Base-by-base conservation (phyloP, 1,140 invertebrate genomes). In the Tetramorium alpestre region DNA sequence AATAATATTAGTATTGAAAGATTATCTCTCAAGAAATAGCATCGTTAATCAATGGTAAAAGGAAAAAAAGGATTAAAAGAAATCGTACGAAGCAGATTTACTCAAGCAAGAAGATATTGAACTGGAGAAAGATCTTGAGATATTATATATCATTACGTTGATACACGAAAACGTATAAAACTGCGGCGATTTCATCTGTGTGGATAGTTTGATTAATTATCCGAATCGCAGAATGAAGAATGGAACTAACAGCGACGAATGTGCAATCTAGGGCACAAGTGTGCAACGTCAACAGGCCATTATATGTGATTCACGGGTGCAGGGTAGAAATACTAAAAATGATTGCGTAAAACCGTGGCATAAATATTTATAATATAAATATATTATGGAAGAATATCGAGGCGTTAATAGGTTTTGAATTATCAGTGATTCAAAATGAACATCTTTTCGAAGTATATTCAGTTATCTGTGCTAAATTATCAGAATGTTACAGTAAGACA, bases 141-240 rank as follows among this genome's bases (percentile, higher is more conserved):
- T 65, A 78, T 78, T 62, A 62, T 47, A 22, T 65, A 78, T 65
- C n/a, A 49, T 13, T 65, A 13, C 16, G n/a, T 47, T 62, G 41
- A 77, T 38, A 77, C 3, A 11, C 22, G 25, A 49, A 78, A 64
- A 25, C 16, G 11, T 22, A 65, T 11, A 47, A 64, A 78, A 49
- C 25, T 49, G 18, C 13, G n/a, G 28, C 11, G 6, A 65, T 80
- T 13, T 80, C 11, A 10, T 49, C 13, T 54, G 18, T 64, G n/a
- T 33, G 28, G 16, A 51, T 78, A 65, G 10, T 38, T 80, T 80
- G 60, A 80, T 80, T 80, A 65, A 78, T 78, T 47, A 16, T 51
- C 6, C 10, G 8, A 62, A 44, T 60, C 28, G 2, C 18, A 3
- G 41, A 47, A 51, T 38, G 11, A 78, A 65, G 10, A 25, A 62